Conservation (phyloP, 2,888 invertebrate species). For the Leucoma salicis region DNA sequence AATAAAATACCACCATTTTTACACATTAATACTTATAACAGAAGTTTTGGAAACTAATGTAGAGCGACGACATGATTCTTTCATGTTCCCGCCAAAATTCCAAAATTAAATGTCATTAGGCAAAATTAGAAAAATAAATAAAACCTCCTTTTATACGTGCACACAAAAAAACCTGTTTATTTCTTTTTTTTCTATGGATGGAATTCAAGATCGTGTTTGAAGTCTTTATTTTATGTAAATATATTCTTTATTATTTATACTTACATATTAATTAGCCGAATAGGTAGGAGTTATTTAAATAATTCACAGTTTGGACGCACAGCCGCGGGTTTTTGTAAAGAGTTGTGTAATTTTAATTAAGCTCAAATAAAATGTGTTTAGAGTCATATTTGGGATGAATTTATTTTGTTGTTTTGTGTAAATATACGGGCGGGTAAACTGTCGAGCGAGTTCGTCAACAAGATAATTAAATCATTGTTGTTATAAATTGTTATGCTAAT, state of each 20-base stretch:
- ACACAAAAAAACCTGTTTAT: no score
- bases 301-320: neutral
- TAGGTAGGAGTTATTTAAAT: neutral
- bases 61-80: no score
- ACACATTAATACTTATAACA: no score
- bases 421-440: neutral
- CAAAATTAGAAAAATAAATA: no score
- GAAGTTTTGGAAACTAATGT: no score
- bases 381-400: slow-evolving; percentile 17
- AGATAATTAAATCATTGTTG: neutral
- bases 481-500: no score
- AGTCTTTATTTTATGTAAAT: neutral
- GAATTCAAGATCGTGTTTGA: no score
- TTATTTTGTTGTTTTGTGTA: slow-evolving; percentile 7
- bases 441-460: neutral
- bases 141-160: no score
- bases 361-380: slow-evolving; percentile 37
- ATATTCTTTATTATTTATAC: neutral
- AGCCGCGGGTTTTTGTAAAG: neutral
- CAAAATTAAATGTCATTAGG: no score
- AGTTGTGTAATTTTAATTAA: slow-evolving; percentile 1
- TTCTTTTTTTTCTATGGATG: no score
- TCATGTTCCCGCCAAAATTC: no score
- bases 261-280: neutral
- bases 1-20: no score